Evolutionary conservation across 2,888 invertebrate genomes (phyloP).

Genomic region (Acrobasis suavella): DNA sequence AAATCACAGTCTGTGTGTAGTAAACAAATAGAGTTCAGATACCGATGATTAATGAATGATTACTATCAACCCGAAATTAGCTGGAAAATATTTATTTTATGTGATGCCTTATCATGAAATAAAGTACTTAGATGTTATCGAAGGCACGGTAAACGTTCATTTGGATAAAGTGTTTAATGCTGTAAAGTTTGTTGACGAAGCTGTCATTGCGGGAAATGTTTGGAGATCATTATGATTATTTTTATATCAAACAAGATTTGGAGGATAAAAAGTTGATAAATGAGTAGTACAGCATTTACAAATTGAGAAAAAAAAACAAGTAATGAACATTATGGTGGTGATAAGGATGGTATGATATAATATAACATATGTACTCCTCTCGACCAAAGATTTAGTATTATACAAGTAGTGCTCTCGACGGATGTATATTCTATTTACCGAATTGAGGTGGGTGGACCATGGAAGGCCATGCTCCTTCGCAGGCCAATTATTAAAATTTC

Average conservation of each 20-base stretch:
- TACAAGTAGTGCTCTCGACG: no score
- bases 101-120: background rate
- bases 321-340: no score
- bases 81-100: slow-evolving; percentile 2
- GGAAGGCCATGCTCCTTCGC: no score
- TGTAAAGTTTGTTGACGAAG: background rate
- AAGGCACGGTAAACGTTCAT: background rate
- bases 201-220: background rate
- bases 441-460: no score
- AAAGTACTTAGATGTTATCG: background rate
- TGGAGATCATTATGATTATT: background rate
- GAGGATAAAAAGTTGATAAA: background rate
- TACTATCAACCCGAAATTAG: background rate
- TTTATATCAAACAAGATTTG: background rate
- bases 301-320: no score
- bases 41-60: slow-evolving; percentile 4
- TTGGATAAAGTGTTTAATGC: background rate
- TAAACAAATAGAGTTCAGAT: background rate
- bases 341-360: no score
- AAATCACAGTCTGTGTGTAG: background rate
- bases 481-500: no score
- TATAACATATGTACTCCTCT: no score
- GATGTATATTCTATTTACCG: no score
- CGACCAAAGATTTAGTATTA: no score
- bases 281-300: no score